These are phyloP conservation scores for Brachionus calyciflorus DNA, from an alignment of 1,140 invertebrate genomes.

Conservation along the genomic window DNA sequence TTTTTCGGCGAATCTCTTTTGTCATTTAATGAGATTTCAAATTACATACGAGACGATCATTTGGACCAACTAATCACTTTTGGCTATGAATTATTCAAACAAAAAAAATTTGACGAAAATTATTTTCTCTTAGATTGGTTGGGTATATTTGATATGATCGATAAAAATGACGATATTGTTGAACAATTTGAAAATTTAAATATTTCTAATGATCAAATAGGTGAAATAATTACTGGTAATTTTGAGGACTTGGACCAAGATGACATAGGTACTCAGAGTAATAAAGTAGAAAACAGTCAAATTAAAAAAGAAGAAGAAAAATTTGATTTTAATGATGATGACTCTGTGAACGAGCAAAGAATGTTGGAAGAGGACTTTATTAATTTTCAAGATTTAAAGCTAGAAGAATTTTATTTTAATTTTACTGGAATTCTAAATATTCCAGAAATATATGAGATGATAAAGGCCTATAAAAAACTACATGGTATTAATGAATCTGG, in stretches of 20 bases:
- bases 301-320: background rate
- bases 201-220: background rate
- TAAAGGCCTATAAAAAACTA: background rate
- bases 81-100: background rate
- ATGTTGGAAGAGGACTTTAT: slow-evolving; percentile 23
- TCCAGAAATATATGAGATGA: background rate
- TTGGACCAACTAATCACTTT: background rate
- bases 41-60: background rate
- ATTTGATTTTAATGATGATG: background rate
- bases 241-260: background rate
- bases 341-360: background rate
- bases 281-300: no score
- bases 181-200: background rate
- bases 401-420: background rate
- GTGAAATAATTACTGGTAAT: background rate
- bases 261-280: background rate
- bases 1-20: background rate
- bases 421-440: background rate
- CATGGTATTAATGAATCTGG: background rate
- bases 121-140: background rate
- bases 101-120: background rate
- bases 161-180: background rate
- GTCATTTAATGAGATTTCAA: background rate
- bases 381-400: background rate
- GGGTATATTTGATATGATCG: slow-evolving; percentile 1